phyloP scores from a whole-genome alignment of 1,140 invertebrate species.

The Leptonema lineaticorne region DNA sequence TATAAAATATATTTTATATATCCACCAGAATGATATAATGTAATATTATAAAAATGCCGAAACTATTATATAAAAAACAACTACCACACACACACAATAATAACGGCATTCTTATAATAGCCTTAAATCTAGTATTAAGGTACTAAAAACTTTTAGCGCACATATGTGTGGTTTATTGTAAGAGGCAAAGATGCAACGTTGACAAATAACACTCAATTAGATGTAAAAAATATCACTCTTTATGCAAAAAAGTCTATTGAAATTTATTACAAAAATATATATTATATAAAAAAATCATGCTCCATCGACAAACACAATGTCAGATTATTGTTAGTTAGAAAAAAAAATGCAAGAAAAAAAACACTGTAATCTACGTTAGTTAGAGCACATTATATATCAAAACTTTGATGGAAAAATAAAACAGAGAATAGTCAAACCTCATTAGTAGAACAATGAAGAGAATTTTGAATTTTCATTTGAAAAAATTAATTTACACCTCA shows the following conservation, averaged over 20 bases:
- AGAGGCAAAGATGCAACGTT: slow-evolving; percentile 58
- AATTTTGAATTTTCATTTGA: no score
- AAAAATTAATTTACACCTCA: no score
- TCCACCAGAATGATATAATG: slow-evolving; percentile 24
- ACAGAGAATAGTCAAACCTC: slow-evolving; percentile 20
- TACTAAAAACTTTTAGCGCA: slow-evolving; percentile 57
- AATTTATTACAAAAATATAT: slow-evolving; percentile 6
- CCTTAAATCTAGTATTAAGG: slow-evolving; percentile 23
- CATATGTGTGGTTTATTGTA: slow-evolving; percentile 60
- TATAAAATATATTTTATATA: no score
- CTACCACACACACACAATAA: slow-evolving; percentile 10
- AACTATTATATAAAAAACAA: slow-evolving; percentile 18
- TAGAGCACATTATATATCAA: slow-evolving; percentile 18
- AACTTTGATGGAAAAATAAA: slow-evolving; percentile 1
- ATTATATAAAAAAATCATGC: slow-evolving; percentile 39
- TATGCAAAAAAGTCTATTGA: slow-evolving; percentile 6
- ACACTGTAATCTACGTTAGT: slow-evolving; percentile 24
- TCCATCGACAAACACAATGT: slow-evolving; percentile 36
- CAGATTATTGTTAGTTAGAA: slow-evolving; percentile 37
- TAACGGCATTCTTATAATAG: slow-evolving; percentile 1
- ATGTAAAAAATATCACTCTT: slow-evolving; percentile 18
- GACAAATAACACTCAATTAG: slow-evolving; percentile 46
- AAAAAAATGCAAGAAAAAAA: slow-evolving; percentile 34
- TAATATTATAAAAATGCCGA: slow-evolving; percentile 7
- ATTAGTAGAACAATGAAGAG: background rate